Evolutionary conservation across 1,140 invertebrate genomes (phyloP).

Genomic region (Lepidurus apus): DNA sequence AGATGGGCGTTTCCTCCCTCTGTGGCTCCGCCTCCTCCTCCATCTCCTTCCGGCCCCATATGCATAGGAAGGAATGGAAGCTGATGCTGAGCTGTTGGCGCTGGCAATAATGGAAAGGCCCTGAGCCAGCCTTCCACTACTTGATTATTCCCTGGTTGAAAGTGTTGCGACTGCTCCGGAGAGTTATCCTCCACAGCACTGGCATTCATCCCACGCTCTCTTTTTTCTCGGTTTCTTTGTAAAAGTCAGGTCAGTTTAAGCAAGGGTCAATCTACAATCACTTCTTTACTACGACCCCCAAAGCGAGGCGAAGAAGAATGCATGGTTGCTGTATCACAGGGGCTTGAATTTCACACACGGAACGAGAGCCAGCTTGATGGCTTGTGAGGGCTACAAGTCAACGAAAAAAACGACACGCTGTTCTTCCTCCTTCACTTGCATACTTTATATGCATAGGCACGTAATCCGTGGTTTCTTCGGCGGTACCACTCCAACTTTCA

Average conservation of each 20-base stretch:
- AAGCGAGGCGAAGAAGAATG: no score
- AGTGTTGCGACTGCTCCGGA: neutral
- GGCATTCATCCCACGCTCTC: neutral
- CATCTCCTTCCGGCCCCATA: slow-evolving; percentile 11
- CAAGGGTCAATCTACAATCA: neutral
- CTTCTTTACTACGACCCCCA: neutral
- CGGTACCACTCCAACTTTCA: no score
- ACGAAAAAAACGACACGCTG: neutral
- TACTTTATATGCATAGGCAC: slow-evolving; percentile 11
- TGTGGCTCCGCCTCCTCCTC: neutral
- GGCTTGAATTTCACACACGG: no score
- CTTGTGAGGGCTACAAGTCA: neutral
- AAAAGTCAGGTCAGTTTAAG: no score
- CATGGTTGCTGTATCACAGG: no score
- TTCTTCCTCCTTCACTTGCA: slow-evolving; percentile 3
- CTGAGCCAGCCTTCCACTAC: neutral
- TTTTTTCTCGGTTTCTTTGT: no score
- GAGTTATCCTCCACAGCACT: neutral
- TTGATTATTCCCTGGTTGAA: neutral
- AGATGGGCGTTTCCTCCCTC: neutral
- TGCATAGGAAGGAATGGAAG: slow-evolving; percentile 18
- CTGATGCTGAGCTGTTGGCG: neutral
- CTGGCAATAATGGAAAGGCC: neutral
- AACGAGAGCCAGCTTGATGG: no score
- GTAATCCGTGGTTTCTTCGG: neutral